phyloP scores from a whole-genome alignment of 2,888 invertebrate species.

The Sesia apiformis region DNA sequence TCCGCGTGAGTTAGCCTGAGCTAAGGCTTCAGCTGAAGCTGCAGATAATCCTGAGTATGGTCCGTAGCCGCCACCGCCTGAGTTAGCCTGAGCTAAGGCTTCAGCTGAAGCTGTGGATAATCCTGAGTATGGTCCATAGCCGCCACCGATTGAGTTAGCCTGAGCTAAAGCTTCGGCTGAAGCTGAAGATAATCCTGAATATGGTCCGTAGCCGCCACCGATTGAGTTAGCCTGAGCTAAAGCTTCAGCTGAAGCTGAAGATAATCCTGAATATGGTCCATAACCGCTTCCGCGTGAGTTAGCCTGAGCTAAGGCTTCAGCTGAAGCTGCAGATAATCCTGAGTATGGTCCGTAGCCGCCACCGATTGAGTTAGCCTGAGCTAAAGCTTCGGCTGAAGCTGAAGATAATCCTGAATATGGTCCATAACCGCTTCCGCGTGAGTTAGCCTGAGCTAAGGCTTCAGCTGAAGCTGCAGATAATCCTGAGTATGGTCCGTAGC shows the following conservation, averaged over 20 bases:
- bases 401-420: not conserved
- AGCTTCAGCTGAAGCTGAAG: constrained; percentile 6
- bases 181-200: not conserved
- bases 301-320: constrained; percentile 4
- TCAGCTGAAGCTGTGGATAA: constrained; percentile 1
- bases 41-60: not conserved
- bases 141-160: not conserved
- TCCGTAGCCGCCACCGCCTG: not conserved
- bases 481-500: not conserved
- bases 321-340: constrained; percentile 1
- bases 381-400: constrained; percentile 7
- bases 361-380: constrained; percentile 2
- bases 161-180: not conserved
- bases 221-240: constrained; percentile 1
- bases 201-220: constrained; percentile 1
- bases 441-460: constrained; percentile 4
- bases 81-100: constrained; percentile 1
- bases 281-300: not conserved
- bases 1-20: not conserved
- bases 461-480: constrained; percentile 4
- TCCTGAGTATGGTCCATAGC: not conserved
- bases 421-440: not conserved
- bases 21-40: constrained; percentile 4
- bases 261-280: not conserved
- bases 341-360: not conserved